Base-by-base conservation (phyloP, 2,113 vertebrate species). In the Catharus bicknelli region DNA sequence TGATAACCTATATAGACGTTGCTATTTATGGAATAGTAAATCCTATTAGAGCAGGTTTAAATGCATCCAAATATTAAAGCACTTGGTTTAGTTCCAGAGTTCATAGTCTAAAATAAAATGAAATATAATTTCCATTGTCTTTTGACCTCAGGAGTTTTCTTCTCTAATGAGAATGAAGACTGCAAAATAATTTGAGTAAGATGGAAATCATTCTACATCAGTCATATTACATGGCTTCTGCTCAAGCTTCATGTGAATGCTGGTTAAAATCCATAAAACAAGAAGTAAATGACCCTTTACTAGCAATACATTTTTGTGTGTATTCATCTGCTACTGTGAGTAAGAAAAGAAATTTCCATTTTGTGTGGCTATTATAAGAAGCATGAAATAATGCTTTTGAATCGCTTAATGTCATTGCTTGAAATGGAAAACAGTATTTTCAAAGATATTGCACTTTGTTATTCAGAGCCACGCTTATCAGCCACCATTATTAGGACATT, bases 201-300 rank as follows among this genome's bases (percentile, higher is more conserved):
- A 66, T 38, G 11, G 53, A 90, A 83, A 86, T 95, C 29, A 77
- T 88, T 88, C 34, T 70, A 22, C 27, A 51, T 66, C 72, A 77
- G 72, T 87, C 43, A 40, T 66, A 47, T 77, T 90, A 54, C 21
- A 32, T 42, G 79, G 79, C n/a, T 93, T 83, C 61, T 88, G 53
- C 43, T 92, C 36, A 75, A 51, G 68, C 80, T 83, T 88, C 59
- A 55, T 90, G 64, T 1, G 5, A 90, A 48, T 70, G 23, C 68
- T 51, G 17, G 55, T 90, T 91, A 88, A 93, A 94, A 90, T 80
- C 83, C 53, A 22, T 91, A 81, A 83, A 93, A 77, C 57, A 84
- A 63, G 53, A 58, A 73, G 68, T 50, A 90, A 90, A 89, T 59
- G 69, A 82, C 48, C 64, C 81, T 86, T 74, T 77, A 77, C 48